Evolutionary conservation across 2,113 vertebrate genomes (phyloP).

Genomic region (Lophius piscatorius): DNA sequence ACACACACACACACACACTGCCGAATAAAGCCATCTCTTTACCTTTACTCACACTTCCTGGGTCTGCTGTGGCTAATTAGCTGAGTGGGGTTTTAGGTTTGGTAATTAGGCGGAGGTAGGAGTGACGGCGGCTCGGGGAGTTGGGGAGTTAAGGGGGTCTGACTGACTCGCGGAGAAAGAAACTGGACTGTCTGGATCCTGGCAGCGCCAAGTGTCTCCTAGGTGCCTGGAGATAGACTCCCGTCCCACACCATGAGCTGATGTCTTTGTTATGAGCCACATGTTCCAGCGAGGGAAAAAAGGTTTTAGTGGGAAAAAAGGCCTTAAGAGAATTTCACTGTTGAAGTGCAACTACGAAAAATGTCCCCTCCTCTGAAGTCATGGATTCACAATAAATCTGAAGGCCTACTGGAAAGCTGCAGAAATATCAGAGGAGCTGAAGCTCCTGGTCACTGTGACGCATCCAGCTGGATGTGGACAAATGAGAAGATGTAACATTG

Average conservation of each 20-base stretch:
- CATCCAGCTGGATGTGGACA: no score
- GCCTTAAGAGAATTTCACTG: no score
- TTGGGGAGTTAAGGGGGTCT: conserved; percentile 73
- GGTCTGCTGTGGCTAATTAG: conserved; percentile 91
- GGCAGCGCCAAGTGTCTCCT: conserved; percentile 74
- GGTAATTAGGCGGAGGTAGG: conserved; percentile 76
- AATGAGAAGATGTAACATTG: no score
- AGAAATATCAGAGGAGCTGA: no score
- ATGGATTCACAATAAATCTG: no score
- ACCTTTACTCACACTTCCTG: conserved; percentile 89
- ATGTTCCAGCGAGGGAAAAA: conserved; percentile 47
- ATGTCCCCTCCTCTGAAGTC: no score
- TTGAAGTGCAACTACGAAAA: no score
- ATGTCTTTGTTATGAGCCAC: conserved; percentile 78
- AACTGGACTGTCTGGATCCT: conserved; percentile 76
- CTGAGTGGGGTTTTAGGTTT: conserved; percentile 86
- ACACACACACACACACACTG: conserved; percentile 23
- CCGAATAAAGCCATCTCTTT: conserved; percentile 87
- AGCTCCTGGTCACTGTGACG: no score
- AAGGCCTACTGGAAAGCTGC: no score
- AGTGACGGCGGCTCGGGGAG: conserved; percentile 75
- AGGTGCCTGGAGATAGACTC: conserved; percentile 70
- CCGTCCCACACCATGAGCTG: conserved; percentile 64
- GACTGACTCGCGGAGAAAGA: conserved; percentile 70
- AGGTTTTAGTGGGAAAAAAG: conserved; percentile 7